These are phyloP conservation scores for Listrodromus nycthemerus DNA, from an alignment of 2,888 invertebrate species.

Conservation along the genomic window DNA sequence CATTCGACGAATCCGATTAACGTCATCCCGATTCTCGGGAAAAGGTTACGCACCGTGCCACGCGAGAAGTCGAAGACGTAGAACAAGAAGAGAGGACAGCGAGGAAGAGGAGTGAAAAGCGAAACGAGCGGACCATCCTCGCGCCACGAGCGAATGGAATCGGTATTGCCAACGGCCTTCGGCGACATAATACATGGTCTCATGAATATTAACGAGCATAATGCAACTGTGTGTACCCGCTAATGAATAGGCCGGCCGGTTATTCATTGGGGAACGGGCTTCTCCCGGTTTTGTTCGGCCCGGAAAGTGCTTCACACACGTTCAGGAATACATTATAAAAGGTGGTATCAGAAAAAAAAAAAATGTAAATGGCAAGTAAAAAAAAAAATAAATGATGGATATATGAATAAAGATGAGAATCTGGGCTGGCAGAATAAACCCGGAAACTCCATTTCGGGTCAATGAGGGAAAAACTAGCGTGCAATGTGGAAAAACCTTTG, in stretches of 20 bases:
- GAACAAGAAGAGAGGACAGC: not conserved
- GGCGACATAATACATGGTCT: conserved; percentile 40
- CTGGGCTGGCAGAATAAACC: not conserved
- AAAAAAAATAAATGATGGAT: not conserved
- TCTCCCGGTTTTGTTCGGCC: conserved; percentile 22
- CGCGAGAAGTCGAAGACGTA: not conserved
- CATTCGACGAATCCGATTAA: conserved; percentile 52
- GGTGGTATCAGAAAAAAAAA: not conserved
- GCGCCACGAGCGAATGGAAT: conserved; percentile 13
- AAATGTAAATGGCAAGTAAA: not conserved
- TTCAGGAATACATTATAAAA: not conserved
- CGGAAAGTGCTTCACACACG: not conserved
- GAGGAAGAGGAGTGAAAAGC: not conserved
- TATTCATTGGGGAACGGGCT: conserved; percentile 21
- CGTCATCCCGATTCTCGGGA: conserved; percentile 47
- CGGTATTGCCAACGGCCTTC: conserved; percentile 45
- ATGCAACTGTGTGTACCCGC: conserved; percentile 34
- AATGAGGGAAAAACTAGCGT: no score
- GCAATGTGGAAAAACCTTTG: no score
- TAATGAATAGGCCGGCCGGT: conserved; percentile 31
- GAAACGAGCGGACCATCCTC: conserved; percentile 10
- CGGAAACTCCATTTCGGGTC: no score
- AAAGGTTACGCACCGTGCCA: conserved; percentile 34
- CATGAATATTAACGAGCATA: conserved; percentile 48
- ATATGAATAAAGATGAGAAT: not conserved